Base-by-base conservation (phyloP, 2,797 vertebrate genomes). In the Peromyscus attwateri region DNA sequence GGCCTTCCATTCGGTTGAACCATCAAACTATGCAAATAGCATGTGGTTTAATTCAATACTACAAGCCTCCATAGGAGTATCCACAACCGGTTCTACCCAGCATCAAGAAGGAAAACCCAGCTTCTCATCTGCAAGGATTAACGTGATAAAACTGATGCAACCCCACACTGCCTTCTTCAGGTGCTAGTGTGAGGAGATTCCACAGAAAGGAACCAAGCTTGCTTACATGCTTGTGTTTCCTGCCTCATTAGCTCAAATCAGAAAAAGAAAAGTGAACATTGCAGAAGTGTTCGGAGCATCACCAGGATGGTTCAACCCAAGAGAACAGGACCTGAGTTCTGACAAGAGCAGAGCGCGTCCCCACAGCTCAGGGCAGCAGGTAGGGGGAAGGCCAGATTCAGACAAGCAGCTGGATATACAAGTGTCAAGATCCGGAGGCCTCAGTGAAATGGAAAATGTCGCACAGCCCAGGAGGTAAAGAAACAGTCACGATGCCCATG, bases 191-290 rank as follows among this genome's bases (percentile, higher is more conserved):
- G 55, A 76, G 17, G 66, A 90, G 40, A 76, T 37, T 43, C 40
- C 89, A 87, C 52, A 75, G 9, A 49, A 66, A 84, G 87, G 31
- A 95, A 85, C 17, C 64, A 81, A 85, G 34, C 0, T 34, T 95
- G 57, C 66, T 88, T 79, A 71, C 0, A 87, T 16, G 55, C 49
- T 87, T 73, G 13, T 49, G 29, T 40, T 66, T 95, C 89, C 87
- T 89, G 62, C 19, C 91, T 95, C 77, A 88, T 92, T 93, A 95
- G 93, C 75, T 60, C 64, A 92, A 94, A 93, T 73, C 60, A 95
- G 68, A 77, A 37, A 81, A 94, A 46, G 66, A 49, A 95, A 89
- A 46, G 62, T 43, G 84, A 57, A 87, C 29, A 27, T 66, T 84
- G 34, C n/a, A 29, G 93, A 95, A 73, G n/a, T 5, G 12, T 76